Evolutionary conservation across 1,140 invertebrate species (phyloP), one percentile per base, ranked within the genome.

Genomic region (Oryzaephilus surinamensis): DNA sequence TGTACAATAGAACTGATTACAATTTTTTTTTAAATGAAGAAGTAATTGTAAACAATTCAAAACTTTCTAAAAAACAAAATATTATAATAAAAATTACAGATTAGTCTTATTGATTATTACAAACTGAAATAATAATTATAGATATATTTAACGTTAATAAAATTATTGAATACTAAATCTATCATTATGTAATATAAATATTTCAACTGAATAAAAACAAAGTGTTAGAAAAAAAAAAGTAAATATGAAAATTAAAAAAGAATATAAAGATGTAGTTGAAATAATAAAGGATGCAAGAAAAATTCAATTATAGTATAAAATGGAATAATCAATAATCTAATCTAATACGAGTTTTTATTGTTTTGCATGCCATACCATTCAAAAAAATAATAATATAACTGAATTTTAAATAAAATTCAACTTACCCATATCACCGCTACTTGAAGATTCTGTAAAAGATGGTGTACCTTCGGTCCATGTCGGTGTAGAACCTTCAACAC

Each of bases 381-480:
- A 17, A 17, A 30, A 17, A 4, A 18, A 35, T 17, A 31, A 35
- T 38, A 17, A 21, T 18, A 32, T 3, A 36, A 16, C n/a, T 12
- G 13, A 31, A n/a, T n/a, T 21, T 37, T 17, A 12, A 21, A 19
- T 41, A n/a, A 20, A 28, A 32, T 32, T 18, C n/a, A 12, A 67
- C 69, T 70, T 66, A 86, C 84, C 84, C 70, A 85, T 77, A 66
- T 92, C 88, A 54, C 83, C 84, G 67, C 87, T 92, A 69, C 84
- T 88, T 62, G 89, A 94, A 52, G 91, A 95, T 62, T 95, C 88
- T 23, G 92, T 97, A 66, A 92, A 95, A 59, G 87, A 93, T 30
- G 92, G 93, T 42, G 93, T 97, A 54, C 92, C 93, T 70, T 97
- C 93, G 12, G 93, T 97, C 84, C 92, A 95, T 11, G 92, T 96